phyloP scores from a whole-genome alignment of 2,113 vertebrate species.

The Oceanites oceanicus region DNA sequence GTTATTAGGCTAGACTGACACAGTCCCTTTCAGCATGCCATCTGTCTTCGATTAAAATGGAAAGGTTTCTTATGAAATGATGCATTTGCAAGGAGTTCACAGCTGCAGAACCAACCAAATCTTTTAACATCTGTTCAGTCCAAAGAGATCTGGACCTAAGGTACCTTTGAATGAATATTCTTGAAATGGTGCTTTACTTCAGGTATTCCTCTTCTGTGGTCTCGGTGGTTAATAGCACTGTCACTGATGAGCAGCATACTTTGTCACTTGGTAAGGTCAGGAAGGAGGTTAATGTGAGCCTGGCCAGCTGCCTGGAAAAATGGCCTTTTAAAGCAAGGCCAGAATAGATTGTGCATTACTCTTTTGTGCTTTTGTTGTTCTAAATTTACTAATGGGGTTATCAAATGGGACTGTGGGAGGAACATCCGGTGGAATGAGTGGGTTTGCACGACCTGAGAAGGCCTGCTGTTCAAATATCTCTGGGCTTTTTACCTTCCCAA shows the following conservation, averaged over 20 bases:
- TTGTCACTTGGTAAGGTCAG: neutral
- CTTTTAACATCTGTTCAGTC: neutral
- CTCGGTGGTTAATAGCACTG: neutral
- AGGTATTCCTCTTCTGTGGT: neutral
- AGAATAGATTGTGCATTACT: neutral
- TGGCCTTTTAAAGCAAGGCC: neutral
- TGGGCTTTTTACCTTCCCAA: neutral
- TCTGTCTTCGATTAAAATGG: slow-evolving; percentile 2
- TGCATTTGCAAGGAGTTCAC: neutral
- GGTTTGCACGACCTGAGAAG: neutral
- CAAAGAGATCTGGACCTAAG: neutral
- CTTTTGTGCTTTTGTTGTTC: neutral
- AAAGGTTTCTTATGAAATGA: neutral
- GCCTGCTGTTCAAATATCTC: neutral
- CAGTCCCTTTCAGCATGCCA: neutral
- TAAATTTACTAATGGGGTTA: neutral
- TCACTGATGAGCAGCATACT: neutral
- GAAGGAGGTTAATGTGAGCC: neutral
- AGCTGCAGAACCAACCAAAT: neutral
- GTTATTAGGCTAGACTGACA: neutral
- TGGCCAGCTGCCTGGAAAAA: neutral
- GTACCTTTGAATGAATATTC: neutral
- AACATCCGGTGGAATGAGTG: neutral
- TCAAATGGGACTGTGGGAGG: neutral
- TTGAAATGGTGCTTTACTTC: neutral